Evolutionary conservation across 2,888 invertebrate genomes (phyloP).

Genomic region (Mimachlamys varia): DNA sequence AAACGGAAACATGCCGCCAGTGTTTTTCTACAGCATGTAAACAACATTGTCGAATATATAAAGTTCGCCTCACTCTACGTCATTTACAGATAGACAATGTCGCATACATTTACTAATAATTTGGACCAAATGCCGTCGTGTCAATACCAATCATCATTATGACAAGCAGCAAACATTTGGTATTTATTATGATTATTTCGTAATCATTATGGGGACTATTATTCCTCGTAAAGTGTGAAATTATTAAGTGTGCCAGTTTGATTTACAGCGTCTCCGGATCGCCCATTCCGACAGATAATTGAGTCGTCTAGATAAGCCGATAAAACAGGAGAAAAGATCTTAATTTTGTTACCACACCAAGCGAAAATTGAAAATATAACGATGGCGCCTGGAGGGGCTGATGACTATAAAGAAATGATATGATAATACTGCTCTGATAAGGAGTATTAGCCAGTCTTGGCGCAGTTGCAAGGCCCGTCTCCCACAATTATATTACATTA

Average conservation of each 20-base stretch:
- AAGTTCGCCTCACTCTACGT: too few relatives aligned
- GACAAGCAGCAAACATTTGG: not conserved
- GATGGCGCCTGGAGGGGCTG: not conserved
- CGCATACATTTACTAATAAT: not conserved
- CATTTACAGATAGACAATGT: not conserved
- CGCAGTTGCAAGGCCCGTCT: not conserved
- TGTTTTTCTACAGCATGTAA: too few relatives aligned
- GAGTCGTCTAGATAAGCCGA: not conserved
- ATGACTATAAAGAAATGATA: slow-evolving; percentile 29
- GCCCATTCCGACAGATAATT: not conserved
- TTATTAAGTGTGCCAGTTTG: not conserved
- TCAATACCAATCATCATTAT: not conserved
- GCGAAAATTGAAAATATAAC: slow-evolving; percentile 28
- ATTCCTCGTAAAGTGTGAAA: not conserved
- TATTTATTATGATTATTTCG: slow-evolving; percentile 23
- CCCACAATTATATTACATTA: slow-evolving; percentile 26
- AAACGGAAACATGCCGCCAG: too few relatives aligned
- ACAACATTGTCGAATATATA: too few relatives aligned
- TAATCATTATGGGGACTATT: not conserved
- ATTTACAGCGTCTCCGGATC: not conserved
- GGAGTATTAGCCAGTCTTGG: slow-evolving; percentile 6
- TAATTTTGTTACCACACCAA: slow-evolving; percentile 12
- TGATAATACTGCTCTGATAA: slow-evolving; percentile 11
- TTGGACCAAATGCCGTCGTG: not conserved
- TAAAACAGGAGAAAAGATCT: slow-evolving; percentile 12